Evolutionary conservation across 23 tunicate genomes (phyloP).

Genomic region (Halocynthia roretzi): DNA sequence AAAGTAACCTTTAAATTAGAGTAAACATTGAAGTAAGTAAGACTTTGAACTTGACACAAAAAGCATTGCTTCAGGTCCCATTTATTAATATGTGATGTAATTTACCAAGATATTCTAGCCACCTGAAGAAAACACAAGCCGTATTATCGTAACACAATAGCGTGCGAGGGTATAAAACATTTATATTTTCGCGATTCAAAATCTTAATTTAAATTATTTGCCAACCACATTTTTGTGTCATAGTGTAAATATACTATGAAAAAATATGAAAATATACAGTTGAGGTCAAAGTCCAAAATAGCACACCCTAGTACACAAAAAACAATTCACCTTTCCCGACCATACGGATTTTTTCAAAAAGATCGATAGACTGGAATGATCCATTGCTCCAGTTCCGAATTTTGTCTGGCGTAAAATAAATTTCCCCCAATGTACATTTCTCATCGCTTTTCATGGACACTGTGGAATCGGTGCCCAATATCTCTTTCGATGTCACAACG

Average conservation of each 20-base stretch:
- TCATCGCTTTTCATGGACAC: conserved; percentile 12
- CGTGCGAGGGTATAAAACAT: too few relatives aligned
- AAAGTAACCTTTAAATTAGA: conserved; percentile 51
- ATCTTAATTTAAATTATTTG: neutral
- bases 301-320: neutral
- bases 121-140: neutral
- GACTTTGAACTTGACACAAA: neutral
- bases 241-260: neutral
- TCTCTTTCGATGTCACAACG: conserved; percentile 57
- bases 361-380: conserved; percentile 70
- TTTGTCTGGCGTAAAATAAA: conserved; percentile 83
- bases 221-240: neutral
- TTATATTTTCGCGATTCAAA: too few relatives aligned
- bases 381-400: conserved; percentile 62
- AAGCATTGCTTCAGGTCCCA: too few relatives aligned
- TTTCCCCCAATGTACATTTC: conserved; percentile 51
- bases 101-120: neutral
- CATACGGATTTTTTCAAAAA: conserved; percentile 91
- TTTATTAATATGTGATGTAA: too few relatives aligned
- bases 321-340: conserved; percentile 71
- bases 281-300: too few relatives aligned
- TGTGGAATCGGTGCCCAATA: conserved; percentile 47
- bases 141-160: neutral
- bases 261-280: neutral
- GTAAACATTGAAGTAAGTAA: neutral